These are phyloP conservation scores for Orchesella cincta DNA, from an alignment of 1,140 invertebrate genomes.

Conservation along the genomic window DNA sequence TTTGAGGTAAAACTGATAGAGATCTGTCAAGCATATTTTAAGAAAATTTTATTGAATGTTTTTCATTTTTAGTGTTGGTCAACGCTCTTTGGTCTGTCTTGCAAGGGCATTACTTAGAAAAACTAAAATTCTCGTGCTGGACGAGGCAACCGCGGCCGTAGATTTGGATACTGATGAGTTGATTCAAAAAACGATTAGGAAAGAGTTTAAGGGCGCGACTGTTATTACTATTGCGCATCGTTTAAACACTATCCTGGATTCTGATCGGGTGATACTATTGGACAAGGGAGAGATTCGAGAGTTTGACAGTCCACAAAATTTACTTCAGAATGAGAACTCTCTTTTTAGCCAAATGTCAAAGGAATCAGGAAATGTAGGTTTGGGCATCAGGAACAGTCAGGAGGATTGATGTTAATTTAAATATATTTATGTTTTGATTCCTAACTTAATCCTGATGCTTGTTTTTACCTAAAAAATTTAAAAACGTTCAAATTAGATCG, in stretches of 20 bases:
- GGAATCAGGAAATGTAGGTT: no score
- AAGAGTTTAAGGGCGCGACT: slow-evolving; percentile 55
- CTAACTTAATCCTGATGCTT: no score
- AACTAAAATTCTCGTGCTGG: slow-evolving; percentile 84
- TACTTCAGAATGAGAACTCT: slow-evolving; percentile 74
- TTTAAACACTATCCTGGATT: slow-evolving; percentile 57
- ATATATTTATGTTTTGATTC: no score
- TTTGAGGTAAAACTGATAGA: slow-evolving; percentile 63
- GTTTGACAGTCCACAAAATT: slow-evolving; percentile 73
- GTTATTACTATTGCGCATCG: slow-evolving; percentile 59
- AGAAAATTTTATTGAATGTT: not conserved
- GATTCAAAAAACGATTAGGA: slow-evolving; percentile 42
- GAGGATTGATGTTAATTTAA: no score
- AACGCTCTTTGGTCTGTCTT: slow-evolving; percentile 25
- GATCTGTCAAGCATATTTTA: not conserved
- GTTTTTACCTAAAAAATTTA: no score
- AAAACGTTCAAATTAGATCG: no score
- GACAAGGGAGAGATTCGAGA: slow-evolving; percentile 81
- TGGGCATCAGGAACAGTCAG: no score
- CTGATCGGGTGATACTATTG: slow-evolving; percentile 78
- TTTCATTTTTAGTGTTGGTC: slow-evolving; percentile 39
- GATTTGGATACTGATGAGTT: slow-evolving; percentile 58
- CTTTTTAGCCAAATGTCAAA: slow-evolving; percentile 91
- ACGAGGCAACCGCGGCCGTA: slow-evolving; percentile 68
- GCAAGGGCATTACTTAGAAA: slow-evolving; percentile 73